Base-by-base conservation (phyloP, 2,797 vertebrate genomes). In the Rhabdomys pumilio region DNA sequence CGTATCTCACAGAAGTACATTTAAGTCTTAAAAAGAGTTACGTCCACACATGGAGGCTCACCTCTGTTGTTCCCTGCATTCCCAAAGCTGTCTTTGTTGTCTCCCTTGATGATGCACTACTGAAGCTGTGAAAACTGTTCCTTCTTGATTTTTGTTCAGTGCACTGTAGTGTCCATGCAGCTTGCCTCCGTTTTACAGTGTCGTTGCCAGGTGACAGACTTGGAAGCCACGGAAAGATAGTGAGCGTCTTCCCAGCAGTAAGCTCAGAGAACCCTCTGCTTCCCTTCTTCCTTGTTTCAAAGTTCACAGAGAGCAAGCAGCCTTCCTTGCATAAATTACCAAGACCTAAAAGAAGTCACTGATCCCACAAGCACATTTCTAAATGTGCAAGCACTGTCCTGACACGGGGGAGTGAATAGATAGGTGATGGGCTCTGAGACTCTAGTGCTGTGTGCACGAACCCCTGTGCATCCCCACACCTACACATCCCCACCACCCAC, bases 11-110 rank as follows among this genome's bases (percentile, higher is more conserved):
- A 34, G 84, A 69, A 84, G 50, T 84, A 65, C 73, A 90, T 77
- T 86, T 93, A 63, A 61, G 6, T 81, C 72, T 90, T 85, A 83
- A 80, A 75, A 94, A 53, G 53, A 89, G 61, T 91, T 92, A 80
- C 53, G 47, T 14, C 84, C 24, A 81, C 3, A n/a, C 14, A 6
- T 72, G 86, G 38, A 94, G 67, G 81, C 67, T 96, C 22, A 63
- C 50, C 91, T 96, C 55, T 82, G 50, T 59, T 94, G 6, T n/a
- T 24, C n/a, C 63, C 3, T 61, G 41, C 3, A 19, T 90, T 95
- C 90, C 31, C 85, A n/a, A 38, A 69, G 3, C 82, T 75, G 61
- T 22, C 82, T 92, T 95, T 47, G 17, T 88, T 92, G 1, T 79
- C 47, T 41, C 34, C 65, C 50, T 53, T 88, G 53, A 76, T 20